phyloP scores from a whole-genome alignment of 1,140 invertebrate genomes.

The Drosophila ambigua region DNA sequence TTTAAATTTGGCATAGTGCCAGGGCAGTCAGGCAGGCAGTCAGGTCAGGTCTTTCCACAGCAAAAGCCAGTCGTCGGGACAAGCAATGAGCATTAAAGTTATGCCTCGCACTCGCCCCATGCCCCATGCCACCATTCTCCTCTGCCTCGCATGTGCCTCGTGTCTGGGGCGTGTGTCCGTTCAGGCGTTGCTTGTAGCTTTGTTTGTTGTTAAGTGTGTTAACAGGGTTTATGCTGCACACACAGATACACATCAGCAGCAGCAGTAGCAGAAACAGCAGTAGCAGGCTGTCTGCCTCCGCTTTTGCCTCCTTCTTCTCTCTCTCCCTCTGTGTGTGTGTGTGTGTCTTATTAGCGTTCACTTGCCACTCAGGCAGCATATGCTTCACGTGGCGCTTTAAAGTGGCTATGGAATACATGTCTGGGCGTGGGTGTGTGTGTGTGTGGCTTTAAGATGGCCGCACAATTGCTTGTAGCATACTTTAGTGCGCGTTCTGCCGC shows the following conservation, averaged over 20 bases:
- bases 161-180: constrained; percentile 23
- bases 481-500: constrained; percentile 21
- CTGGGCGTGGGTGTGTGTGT: constrained; percentile 1
- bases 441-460: constrained; percentile 58
- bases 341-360: constrained; percentile 69
- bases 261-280: not conserved
- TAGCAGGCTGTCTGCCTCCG: constrained; percentile 31
- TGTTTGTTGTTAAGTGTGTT: constrained; percentile 81
- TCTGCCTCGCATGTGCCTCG: not conserved
- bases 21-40: constrained; percentile 10
- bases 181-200: constrained; percentile 60
- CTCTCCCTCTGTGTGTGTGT: not conserved
- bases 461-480: constrained; percentile 49
- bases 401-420: constrained; percentile 18
- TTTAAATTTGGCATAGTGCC: constrained; percentile 76
- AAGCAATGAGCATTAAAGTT: constrained; percentile 77
- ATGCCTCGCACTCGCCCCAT: constrained; percentile 23
- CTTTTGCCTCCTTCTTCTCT: not conserved
- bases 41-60: too few relatives aligned
- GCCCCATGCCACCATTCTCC: too few relatives aligned
- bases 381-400: constrained; percentile 25
- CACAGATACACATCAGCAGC: constrained; percentile 25
- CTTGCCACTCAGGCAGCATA: constrained; percentile 6
- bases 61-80: constrained; percentile 25
- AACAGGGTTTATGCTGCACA: constrained; percentile 75